These are phyloP conservation scores for Mastomys natalensis DNA, from an alignment of 2,113 vertebrate genomes.

Conservation along the genomic window DNA sequence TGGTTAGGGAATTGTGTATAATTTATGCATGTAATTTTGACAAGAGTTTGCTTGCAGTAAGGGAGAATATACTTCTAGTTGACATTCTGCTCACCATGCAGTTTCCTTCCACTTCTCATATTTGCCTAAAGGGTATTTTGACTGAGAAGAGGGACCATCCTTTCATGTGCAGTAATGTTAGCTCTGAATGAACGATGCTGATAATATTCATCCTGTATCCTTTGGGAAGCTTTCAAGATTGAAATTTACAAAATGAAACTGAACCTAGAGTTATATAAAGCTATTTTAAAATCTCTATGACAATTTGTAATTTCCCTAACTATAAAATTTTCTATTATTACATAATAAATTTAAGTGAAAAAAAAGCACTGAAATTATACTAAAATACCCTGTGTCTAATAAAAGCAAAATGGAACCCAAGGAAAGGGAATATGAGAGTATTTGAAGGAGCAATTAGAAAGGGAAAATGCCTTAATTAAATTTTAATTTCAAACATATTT, in stretches of 20 bases:
- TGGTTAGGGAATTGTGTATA: fast-evolving
- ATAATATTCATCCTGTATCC: background rate
- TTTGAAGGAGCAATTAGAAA: background rate
- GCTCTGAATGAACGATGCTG: background rate
- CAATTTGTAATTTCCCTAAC: background rate
- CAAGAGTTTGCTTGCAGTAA: background rate
- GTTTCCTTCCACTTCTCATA: background rate
- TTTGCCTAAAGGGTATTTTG: background rate
- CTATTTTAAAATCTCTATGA: background rate
- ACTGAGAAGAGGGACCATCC: background rate
- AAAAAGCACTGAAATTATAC: background rate
- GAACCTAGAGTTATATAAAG: background rate
- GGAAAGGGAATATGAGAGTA: background rate
- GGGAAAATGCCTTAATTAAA: background rate
- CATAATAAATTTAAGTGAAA: background rate
- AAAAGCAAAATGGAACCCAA: background rate
- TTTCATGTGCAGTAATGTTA: background rate
- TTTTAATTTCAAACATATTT: background rate
- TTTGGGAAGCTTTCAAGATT: background rate
- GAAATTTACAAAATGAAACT: background rate
- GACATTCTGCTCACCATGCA: background rate
- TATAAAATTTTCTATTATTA: background rate
- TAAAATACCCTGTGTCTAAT: background rate
- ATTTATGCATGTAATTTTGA: background rate
- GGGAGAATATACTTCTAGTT: background rate